phyloP scores from a whole-genome alignment of 2,888 invertebrate species.

The Platypus cylindrus region DNA sequence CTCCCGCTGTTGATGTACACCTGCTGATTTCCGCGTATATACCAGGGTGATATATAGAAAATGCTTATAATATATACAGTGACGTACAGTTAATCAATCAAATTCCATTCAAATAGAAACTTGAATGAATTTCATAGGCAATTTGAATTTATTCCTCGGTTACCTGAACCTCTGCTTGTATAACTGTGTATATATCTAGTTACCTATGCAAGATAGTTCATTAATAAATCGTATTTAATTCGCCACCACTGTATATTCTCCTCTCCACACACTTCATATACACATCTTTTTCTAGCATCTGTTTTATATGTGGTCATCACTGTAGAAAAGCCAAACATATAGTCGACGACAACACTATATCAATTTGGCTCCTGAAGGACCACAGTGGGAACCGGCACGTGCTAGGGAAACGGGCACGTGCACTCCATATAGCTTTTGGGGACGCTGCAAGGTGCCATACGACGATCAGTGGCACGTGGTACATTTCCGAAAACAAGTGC shows the following conservation, averaged over 20 bases:
- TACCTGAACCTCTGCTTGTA: no score
- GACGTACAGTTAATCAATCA: conserved; percentile 3
- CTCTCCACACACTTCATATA: conserved; percentile 4
- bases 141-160: no score
- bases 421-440: conserved; percentile 14
- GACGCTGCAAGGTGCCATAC: conserved; percentile 26
- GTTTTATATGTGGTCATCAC: conserved; percentile 14
- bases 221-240: neutral
- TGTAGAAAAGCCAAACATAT: conserved; percentile 7
- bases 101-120: no score
- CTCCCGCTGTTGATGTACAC: conserved; percentile 3
- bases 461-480: no score
- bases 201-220: no score
- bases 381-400: conserved; percentile 31
- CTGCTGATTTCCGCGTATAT: conserved; percentile 17
- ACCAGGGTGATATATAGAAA: no score
- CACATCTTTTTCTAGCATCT: conserved; percentile 14
- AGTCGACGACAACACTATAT: conserved; percentile 9
- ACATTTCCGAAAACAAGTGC: conserved; percentile 12
- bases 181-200: neutral
- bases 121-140: no score
- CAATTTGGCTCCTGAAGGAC: conserved; percentile 14
- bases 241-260: conserved; percentile 1
- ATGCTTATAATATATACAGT: conserved; percentile 3
- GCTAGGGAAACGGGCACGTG: conserved; percentile 35